Base-by-base conservation (phyloP, 1,140 invertebrate genomes). In the Caenorhabditis briggsae region DNA sequence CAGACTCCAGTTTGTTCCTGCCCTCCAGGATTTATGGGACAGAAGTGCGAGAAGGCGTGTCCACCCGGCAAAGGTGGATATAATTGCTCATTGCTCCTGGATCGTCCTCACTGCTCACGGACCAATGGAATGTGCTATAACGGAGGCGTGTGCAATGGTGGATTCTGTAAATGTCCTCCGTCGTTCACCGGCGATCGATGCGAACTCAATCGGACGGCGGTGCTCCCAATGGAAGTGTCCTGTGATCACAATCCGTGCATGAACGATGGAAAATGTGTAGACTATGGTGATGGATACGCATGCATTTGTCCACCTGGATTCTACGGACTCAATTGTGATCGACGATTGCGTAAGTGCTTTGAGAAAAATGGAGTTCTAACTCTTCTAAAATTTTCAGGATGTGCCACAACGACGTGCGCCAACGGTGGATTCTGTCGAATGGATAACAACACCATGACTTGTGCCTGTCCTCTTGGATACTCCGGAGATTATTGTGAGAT, bases 301-400 rank as follows among this genome's bases (percentile, higher is more conserved):
- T 98, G 96, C 23, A 93, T 95, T 0, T 98, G 96, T 92, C 95
- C 96, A 0, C 95, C 95, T 85, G 97, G 97, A 0, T 98, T 97
- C 93, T 96, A 96, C 92, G 97, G 97, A 18, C n/a, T 18, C 5
- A 12, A 25, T 16, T 87, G 86, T 43, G 85, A 87, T 16, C 12
- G 50, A 11, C 50, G 11, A 14, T 16, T 53, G 11, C 50, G 50
- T 53, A 11, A 53, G 50, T 53, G 33, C 33, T 3, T 33, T 33
- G 33, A 33, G 33, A 3, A 3, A 33, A 33, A 33, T 33, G 3
- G 33, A 33, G 33, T 33, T 33, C 1, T 33, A 33, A 33, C 1
- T 1, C 33, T 33, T 33, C 33, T 33, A 33, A 33, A 33, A 58
- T 58, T 83, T 87, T 48, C 43, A 23, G 56, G 8, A 56, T 64